phyloP scores from a whole-genome alignment of 2,113 vertebrate genomes.

The Poeciliopsis retropinna region DNA sequence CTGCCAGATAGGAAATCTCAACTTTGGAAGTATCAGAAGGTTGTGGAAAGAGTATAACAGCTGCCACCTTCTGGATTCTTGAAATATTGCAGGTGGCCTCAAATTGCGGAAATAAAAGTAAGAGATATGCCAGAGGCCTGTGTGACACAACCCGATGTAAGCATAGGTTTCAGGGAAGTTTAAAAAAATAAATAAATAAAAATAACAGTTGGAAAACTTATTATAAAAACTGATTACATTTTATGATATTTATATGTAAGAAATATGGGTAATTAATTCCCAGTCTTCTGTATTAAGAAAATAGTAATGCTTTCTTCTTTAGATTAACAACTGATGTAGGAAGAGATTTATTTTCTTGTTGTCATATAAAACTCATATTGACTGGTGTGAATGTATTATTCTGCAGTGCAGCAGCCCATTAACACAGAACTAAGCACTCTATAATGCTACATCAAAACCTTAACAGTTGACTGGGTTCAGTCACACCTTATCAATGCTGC shows the following conservation, averaged over 20 bases:
- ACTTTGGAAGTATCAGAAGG: constrained; percentile 4
- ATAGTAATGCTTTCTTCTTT: neutral
- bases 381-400: constrained; percentile 71
- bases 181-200: no score
- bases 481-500: constrained; percentile 77
- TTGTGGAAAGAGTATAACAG: constrained; percentile 76
- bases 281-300: neutral
- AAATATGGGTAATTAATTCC: neutral
- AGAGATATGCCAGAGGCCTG: neutral
- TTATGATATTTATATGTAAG: neutral
- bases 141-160: neutral
- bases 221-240: neutral
- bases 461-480: constrained; percentile 73
- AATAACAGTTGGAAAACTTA: no score
- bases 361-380: constrained; percentile 39
- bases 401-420: constrained; percentile 64
- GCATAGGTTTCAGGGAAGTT: neutral
- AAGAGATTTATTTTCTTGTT: neutral
- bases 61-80: constrained; percentile 82
- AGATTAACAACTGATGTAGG: neutral
- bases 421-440: constrained; percentile 73
- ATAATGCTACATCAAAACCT: constrained; percentile 69
- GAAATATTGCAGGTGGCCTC: constrained; percentile 53
- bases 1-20: neutral
- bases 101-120: constrained; percentile 20